phyloP scores from a whole-genome alignment of 2,113 vertebrate genomes.

The Pyxicephalus adspersus region DNA sequence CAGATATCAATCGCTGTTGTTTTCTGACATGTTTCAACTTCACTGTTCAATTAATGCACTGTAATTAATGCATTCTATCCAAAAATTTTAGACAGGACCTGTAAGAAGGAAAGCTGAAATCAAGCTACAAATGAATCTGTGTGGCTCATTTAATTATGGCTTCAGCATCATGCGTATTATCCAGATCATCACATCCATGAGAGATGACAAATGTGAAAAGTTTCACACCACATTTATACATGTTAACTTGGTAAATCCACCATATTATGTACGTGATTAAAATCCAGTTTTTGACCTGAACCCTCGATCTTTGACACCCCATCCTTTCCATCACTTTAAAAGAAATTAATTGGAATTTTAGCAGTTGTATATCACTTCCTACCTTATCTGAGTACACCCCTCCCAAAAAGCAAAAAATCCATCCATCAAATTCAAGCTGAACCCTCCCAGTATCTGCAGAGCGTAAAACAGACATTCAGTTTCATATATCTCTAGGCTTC shows the following conservation, averaged over 20 bases:
- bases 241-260: conserved; percentile 76
- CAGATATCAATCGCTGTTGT: no score
- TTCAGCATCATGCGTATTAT: conserved; percentile 61
- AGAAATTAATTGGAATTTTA: conserved; percentile 96
- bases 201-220: conserved; percentile 78
- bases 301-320: conserved; percentile 88
- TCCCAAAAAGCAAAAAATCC: conserved; percentile 70
- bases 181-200: conserved; percentile 69
- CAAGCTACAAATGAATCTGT: background rate
- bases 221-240: conserved; percentile 80
- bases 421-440: conserved; percentile 74
- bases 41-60: no score
- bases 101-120: background rate
- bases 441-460: conserved; percentile 78
- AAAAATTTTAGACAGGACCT: background rate
- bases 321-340: conserved; percentile 88
- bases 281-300: conserved; percentile 91
- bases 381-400: conserved; percentile 67
- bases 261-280: conserved; percentile 92
- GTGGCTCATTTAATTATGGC: conserved; percentile 6
- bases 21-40: no score
- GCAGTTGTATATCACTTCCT: conserved; percentile 78
- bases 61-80: background rate
- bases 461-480: conserved; percentile 81
- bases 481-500: conserved; percentile 80